Evolutionary conservation across 1,140 invertebrate genomes (phyloP), one percentile per base, ranked within the genome.

Genomic region (Heliconius nattereri): DNA sequence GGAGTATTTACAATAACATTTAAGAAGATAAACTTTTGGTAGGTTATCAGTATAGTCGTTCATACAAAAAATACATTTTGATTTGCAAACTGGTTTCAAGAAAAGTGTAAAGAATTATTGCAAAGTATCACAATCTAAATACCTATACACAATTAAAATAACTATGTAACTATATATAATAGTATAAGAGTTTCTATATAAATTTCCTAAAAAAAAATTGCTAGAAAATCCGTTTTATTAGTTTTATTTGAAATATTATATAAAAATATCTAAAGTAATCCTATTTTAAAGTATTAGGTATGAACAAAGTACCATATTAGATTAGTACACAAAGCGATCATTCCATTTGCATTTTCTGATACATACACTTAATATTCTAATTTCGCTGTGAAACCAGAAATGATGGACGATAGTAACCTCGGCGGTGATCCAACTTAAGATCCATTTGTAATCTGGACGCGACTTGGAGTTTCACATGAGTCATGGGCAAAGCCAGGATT

Each of bases 381-480:
- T 75, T 75, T 70, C 60, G 60, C 73, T 72, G 60, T 66, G 60
- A 77, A 72, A 81, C 79, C 79, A 77, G 54, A 80, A 81, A 40
- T 37, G 79, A 73, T 80, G 74, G 16, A 32, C 60, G 71, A 77
- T 77, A 70, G 57, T 52, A 26, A 52, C 60, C 52, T 66, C 23
- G 77, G 16, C 57, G 37, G 32, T 75, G 77, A 29, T 80, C 37
- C 60, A 71, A 77, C 73, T 84, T 81, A 84, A 82, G 66, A 40
- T 70, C 72, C 75, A 87, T 87, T 86, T 86, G 80, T 86, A 87
- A 82, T 83, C 85, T 79, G 66, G 70, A 76, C 78, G 76, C 37
- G 26, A 23, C 76, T 72, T 77, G 71, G 78, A 81, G 35, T 76
- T 81, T 79, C 40, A 66, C 76, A 29, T 85, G 85, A 85, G 71